phyloP scores from a whole-genome alignment of 2,888 invertebrate species.

The Acanthosoma haemorrhoidale region DNA sequence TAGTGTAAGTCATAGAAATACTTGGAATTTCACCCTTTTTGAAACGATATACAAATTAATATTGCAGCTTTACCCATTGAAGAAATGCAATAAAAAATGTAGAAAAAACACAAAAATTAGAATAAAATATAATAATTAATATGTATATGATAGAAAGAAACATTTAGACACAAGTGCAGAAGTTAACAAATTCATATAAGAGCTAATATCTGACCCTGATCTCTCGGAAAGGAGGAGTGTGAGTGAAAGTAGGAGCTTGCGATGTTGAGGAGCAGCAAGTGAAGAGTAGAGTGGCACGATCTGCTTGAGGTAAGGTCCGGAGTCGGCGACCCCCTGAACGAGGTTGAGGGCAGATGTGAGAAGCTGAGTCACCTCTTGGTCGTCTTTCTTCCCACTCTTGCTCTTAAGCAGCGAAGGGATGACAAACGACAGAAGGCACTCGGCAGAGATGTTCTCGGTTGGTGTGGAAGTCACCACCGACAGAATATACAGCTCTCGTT shows the following conservation, averaged over 20 bases:
- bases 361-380: constrained; percentile 64
- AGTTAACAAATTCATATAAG: no score
- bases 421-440: constrained; percentile 62
- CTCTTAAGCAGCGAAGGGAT: constrained; percentile 57
- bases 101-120: no score
- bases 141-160: no score
- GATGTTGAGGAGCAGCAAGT: constrained; percentile 58
- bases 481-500: constrained; percentile 65
- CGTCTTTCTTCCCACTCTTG: constrained; percentile 47
- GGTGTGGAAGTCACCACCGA: constrained; percentile 72
- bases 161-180: no score
- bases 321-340: constrained; percentile 60
- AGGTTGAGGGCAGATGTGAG: constrained; percentile 70
- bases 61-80: no score
- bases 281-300: constrained; percentile 68
- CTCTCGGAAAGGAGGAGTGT: constrained; percentile 31
- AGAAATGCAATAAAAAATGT: no score
- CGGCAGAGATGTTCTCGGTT: constrained; percentile 55
- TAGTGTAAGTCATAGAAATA: no score
- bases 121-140: no score
- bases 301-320: constrained; percentile 61
- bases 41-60: no score
- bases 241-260: constrained; percentile 58
- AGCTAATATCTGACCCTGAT: constrained; percentile 28
- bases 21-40: no score